These are phyloP conservation scores for Papilio helenus DNA, from an alignment of 1,140 invertebrate species.

Conservation along the genomic window DNA sequence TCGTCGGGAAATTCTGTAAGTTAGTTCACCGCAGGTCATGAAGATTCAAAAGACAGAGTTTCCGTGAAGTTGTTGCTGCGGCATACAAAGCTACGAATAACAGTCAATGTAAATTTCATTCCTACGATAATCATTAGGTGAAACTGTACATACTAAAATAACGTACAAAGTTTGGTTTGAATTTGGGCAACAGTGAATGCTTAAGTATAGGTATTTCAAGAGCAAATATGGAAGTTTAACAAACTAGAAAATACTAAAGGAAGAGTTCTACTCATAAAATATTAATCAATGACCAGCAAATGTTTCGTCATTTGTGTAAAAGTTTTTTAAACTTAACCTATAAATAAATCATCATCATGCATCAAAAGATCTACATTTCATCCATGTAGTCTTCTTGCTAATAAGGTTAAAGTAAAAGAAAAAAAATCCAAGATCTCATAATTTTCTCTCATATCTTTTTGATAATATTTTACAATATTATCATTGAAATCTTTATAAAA, in stretches of 20 bases:
- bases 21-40: constrained; percentile 2
- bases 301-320: too few relatives aligned
- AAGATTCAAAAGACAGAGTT: constrained; percentile 1
- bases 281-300: too few relatives aligned
- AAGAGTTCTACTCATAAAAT: too few relatives aligned
- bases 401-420: too few relatives aligned
- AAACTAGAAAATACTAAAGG: neutral
- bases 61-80: neutral
- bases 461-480: neutral
- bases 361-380: too few relatives aligned
- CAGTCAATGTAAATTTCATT: neutral
- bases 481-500: neutral
- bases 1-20: neutral
- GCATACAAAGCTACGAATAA: constrained; percentile 10
- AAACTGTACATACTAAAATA: neutral
- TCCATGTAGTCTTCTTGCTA: too few relatives aligned
- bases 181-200: neutral
- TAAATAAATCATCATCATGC: too few relatives aligned
- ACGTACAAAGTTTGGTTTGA: neutral
- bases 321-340: too few relatives aligned
- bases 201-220: neutral
- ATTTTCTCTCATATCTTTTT: neutral
- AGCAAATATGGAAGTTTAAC: neutral
- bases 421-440: too few relatives aligned
- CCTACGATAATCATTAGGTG: neutral